Percentiles rank a stretch among this genome's conserved stretches.
phyloP scores from a whole-genome alignment of 2,113 vertebrate genomes.

The Caretta caretta region DNA sequence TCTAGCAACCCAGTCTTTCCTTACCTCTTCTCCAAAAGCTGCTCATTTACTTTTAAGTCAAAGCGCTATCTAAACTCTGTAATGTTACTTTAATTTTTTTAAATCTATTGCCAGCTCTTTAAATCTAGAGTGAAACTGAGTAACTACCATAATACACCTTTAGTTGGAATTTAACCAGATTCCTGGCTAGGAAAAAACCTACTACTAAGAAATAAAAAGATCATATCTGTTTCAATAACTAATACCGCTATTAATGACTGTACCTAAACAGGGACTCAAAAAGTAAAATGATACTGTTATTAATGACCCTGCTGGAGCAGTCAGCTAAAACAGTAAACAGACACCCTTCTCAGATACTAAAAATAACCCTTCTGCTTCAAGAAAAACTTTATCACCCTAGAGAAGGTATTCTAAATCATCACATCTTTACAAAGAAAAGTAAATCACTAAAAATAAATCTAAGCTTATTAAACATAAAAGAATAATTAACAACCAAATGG shows the following conservation, averaged over 20 bases:
- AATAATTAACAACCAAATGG: background rate
- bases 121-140: slow-evolving; percentile 13
- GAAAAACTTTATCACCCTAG: background rate
- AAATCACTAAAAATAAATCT: slow-evolving; percentile 19
- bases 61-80: background rate
- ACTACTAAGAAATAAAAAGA: background rate
- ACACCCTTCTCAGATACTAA: slow-evolving; percentile 57
- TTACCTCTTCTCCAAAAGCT: slow-evolving; percentile 12
- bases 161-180: slow-evolving; percentile 36
- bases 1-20: background rate
- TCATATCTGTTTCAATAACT: slow-evolving; percentile 3
- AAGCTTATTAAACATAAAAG: background rate
- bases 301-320: slow-evolving; percentile 22
- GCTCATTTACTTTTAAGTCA: slow-evolving; percentile 30
- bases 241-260: background rate
- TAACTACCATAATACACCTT: background rate
- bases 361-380: slow-evolving; percentile 27
- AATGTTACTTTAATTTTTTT: slow-evolving; percentile 13
- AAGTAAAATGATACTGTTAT: slow-evolving; percentile 48
- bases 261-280: slow-evolving; percentile 24
- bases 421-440: background rate
- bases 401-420: background rate
- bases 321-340: slow-evolving; percentile 51
- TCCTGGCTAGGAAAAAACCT: slow-evolving; percentile 8
- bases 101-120: background rate